phyloP scores from a whole-genome alignment of 2,113 vertebrate species.

The Paradoxurus hermaphroditus region DNA sequence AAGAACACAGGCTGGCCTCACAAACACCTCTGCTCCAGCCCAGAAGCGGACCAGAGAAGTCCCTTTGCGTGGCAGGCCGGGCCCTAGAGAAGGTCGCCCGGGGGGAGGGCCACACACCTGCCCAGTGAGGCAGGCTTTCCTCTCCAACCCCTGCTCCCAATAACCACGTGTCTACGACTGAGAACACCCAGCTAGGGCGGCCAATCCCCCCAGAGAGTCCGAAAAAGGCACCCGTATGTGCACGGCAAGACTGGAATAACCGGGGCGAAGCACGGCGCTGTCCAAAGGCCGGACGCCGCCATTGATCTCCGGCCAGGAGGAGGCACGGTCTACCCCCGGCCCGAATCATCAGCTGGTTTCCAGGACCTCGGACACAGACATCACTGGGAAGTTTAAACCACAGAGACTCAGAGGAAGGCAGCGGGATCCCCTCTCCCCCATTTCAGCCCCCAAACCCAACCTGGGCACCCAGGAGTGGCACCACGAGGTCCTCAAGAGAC shows the following conservation, averaged over 20 bases:
- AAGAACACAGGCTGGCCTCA: constrained; percentile 25
- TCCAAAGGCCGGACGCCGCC: background rate
- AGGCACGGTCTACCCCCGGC: background rate
- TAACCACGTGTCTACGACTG: background rate
- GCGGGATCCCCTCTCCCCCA: background rate
- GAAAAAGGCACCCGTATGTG: background rate
- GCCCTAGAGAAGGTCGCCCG: background rate
- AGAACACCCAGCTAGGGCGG: background rate
- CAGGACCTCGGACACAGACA: background rate
- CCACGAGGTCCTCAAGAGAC: background rate
- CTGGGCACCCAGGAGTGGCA: background rate
- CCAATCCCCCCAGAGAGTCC: background rate
- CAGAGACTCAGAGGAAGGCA: background rate
- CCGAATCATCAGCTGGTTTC: background rate
- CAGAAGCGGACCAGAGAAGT: background rate
- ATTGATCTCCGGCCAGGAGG: background rate
- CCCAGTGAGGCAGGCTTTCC: background rate
- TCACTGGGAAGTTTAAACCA: background rate
- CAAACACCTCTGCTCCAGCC: constrained; percentile 27
- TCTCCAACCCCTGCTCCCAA: background rate
- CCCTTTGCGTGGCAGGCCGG: background rate
- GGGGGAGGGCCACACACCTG: background rate
- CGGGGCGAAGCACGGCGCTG: background rate
- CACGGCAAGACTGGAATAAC: background rate
- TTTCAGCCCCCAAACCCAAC: background rate